phyloP scores from a whole-genome alignment of 2,797 vertebrate genomes.

The Crotalus adamanteus region DNA sequence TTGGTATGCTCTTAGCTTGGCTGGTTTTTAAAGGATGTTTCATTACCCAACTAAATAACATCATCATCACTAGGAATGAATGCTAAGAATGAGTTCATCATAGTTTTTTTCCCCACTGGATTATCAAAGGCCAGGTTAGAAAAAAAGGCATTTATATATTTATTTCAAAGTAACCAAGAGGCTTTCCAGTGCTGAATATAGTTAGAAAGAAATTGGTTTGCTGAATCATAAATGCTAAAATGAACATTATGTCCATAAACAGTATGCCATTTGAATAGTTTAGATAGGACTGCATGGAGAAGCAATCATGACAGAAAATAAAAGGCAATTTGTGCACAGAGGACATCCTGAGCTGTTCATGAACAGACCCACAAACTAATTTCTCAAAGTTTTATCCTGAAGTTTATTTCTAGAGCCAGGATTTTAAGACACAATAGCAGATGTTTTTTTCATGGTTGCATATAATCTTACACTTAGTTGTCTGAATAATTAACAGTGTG shows the following conservation, averaged over 20 bases:
- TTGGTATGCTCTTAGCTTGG: not conserved
- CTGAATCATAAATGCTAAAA: slow-evolving; percentile 17
- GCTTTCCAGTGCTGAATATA: not conserved
- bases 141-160: not conserved
- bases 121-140: not conserved
- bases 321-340: not conserved
- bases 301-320: not conserved
- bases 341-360: not conserved
- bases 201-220: not conserved
- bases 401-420: slow-evolving; percentile 26
- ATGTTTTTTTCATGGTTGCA: slow-evolving; percentile 42
- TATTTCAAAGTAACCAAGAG: not conserved
- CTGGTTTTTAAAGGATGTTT: not conserved
- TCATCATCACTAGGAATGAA: not conserved
- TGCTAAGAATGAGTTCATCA: not conserved
- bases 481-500: slow-evolving; percentile 46
- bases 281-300: not conserved
- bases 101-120: not conserved
- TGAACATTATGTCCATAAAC: not conserved
- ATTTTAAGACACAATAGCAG: slow-evolving; percentile 10
- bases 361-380: not conserved
- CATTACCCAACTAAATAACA: not conserved
- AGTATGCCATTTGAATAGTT: not conserved
- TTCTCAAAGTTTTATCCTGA: not conserved
- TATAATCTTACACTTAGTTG: slow-evolving; percentile 34